Base-by-base conservation (phyloP, 2,888 invertebrate genomes). In the Junonia oenone region DNA sequence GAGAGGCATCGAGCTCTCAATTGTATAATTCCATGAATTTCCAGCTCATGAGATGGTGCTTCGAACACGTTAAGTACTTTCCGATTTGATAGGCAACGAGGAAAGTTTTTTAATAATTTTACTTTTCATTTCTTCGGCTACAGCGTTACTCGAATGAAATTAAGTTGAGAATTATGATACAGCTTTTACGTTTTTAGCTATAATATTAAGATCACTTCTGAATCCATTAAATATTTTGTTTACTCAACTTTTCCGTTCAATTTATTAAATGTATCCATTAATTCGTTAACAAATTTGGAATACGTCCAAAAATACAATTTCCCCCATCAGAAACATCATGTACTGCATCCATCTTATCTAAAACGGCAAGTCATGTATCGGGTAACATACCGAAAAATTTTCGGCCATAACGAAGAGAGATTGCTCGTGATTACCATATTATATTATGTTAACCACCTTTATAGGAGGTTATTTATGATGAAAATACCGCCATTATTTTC, bases 381-480 rank as follows among this genome's bases (percentile, higher is more conserved):
- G 64, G 71, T 71, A 73, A 76, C 74, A 73, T 68, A 71, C 75
- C 72, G 78, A 81, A 82, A 80, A 83, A 83, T 76, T 65, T 66
- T 70, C 68, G 68, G 68, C 69, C 68, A 63, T 80, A 80, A 81
- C 83, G 77, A 83, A 79, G 84, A 83, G 72, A 73, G 79, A 84
- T 84, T 68, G 75, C 62, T 76, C 68, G 71, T 69, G 11, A 72
- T 73, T 76, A 69, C 73, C 72, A n/a, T n/a, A 82, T 83, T 81
- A 85, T 11, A n/a, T n/a, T n/a, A 9, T 33, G 31, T 33, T n/a
- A 33, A 33, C 4, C n/a, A 33, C 31, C 31, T 2, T 33, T 33
- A 33, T 2, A 33, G n/a, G n/a, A n/a, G n/a, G n/a, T n/a, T n/a
- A n/a, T n/a, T n/a, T n/a, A n/a, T n/a, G n/a, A n/a, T n/a, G n/a